Evolutionary conservation across 1,140 invertebrate species (phyloP).

Genomic region (Drosophila tsacasi): DNA sequence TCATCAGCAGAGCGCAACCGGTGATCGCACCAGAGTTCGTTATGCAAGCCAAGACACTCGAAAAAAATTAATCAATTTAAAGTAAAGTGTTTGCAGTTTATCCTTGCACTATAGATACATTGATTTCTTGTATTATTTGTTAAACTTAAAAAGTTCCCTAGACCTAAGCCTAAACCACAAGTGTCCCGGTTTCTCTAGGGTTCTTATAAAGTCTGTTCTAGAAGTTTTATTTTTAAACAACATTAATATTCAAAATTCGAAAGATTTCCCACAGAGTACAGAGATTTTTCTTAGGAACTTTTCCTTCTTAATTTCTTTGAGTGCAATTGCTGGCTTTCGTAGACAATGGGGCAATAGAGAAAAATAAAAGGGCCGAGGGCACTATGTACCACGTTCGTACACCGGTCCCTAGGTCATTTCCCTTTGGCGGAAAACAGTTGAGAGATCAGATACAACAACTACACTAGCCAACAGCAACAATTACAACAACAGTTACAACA

Average conservation of each 20-base stretch:
- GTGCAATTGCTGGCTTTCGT: slow-evolving; percentile 1
- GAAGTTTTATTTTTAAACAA: too few relatives aligned
- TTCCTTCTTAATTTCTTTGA: background rate
- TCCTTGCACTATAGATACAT: background rate
- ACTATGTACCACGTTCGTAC: slow-evolving; percentile 1
- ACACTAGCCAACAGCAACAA: background rate
- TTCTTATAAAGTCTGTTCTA: too few relatives aligned
- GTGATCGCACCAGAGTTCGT: slow-evolving; percentile 17
- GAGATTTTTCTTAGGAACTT: background rate
- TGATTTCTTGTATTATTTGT: background rate
- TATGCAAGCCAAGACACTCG: slow-evolving; percentile 32
- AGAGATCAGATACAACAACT: slow-evolving; percentile 26
- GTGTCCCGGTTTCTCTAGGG: too few relatives aligned
- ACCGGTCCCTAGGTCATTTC: slow-evolving; percentile 40
- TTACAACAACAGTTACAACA: background rate
- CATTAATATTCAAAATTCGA: too few relatives aligned
- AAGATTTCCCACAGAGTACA: background rate
- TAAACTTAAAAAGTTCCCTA: background rate
- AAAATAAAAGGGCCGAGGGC: slow-evolving; percentile 27
- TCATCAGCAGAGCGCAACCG: slow-evolving; percentile 40
- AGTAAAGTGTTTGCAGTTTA: too few relatives aligned
- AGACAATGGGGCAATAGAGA: slow-evolving; percentile 21
- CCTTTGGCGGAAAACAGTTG: slow-evolving; percentile 43
- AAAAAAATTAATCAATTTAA: background rate
- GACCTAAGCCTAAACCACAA: too few relatives aligned